These are phyloP conservation scores for Pangasius sanitwongsei DNA, from an alignment of 2,797 vertebrate genomes.

Conservation along the genomic window DNA sequence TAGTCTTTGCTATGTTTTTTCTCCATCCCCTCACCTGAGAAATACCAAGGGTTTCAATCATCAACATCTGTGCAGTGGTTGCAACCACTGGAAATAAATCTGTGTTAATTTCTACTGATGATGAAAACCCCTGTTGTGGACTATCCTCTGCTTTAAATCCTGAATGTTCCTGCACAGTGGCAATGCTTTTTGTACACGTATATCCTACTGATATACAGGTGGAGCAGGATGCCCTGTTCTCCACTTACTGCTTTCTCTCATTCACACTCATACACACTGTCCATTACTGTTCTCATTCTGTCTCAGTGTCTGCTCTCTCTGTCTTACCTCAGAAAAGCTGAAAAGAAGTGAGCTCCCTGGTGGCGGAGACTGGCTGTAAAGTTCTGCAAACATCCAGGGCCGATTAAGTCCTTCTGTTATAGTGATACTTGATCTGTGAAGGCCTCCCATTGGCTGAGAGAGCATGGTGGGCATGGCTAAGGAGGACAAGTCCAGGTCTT, in stretches of 20 bases:
- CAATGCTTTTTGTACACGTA: constrained; percentile 61
- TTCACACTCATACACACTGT: constrained; percentile 8
- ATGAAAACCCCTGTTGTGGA: constrained; percentile 12
- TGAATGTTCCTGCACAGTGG: constrained; percentile 34
- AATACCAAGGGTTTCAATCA: neutral
- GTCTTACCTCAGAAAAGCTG: constrained; percentile 84
- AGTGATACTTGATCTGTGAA: constrained; percentile 85
- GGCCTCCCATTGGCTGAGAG: constrained; percentile 79
- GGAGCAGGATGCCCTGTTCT: constrained; percentile 39
- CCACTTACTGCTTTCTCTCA: constrained; percentile 43
- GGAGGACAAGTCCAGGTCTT: constrained; percentile 67
- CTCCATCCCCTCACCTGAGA: constrained; percentile 1
- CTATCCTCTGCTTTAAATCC: constrained; percentile 44
- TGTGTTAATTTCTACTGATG: neutral
- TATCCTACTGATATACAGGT: constrained; percentile 52
- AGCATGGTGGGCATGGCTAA: constrained; percentile 51
- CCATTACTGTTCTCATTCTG: constrained; percentile 35
- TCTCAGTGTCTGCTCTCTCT: constrained; percentile 44
- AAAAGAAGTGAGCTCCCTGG: constrained; percentile 83
- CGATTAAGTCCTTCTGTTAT: constrained; percentile 86
- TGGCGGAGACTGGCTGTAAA: constrained; percentile 78
- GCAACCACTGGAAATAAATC: neutral
- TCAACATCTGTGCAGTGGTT: neutral
- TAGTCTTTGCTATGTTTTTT: neutral
- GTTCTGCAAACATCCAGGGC: constrained; percentile 77